Evolutionary conservation across 1,140 invertebrate genomes (phyloP), one percentile per base, ranked within the genome.

Genomic region (Stratiolaelaps scimitus): DNA sequence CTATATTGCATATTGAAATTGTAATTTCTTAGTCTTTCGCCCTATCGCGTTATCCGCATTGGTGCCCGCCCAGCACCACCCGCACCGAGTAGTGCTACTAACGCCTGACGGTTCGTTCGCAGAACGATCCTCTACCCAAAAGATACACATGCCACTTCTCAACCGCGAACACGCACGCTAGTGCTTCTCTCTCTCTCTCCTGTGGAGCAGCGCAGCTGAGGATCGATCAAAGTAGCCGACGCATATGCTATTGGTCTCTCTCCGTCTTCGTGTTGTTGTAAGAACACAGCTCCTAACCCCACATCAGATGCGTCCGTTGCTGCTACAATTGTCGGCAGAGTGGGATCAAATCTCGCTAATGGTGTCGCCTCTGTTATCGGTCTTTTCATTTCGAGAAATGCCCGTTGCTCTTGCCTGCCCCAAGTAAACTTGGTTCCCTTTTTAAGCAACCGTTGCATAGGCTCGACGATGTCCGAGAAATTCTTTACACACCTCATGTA

Each of bases 301-400:
- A 60, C 15, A 60, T 60, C 26, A 15, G 53, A 60, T 15, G 53
- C 53, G 53, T 60, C 53, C 15, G 15, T 60, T 26, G 53, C 53
- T 26, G 15, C 53, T n/a, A n/a, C n/a, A n/a, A 26, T 26, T 26
- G 34, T 60, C 23, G 26, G 13, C 26, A 26, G 17, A 5, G 17
- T 26, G 53, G 5, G 10, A 26, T 60, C 53, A 23, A 26, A 60
- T 2, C n/a, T 60, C 10, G 53, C 20, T 4, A 60, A 5, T 17
- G 53, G 53, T 23, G 26, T 10, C 2, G 53, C 17, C 10, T 60
- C 53, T 5, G 10, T 17, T 26, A 60, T 60, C 15, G 15, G 15
- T 60, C 20, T 10, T 23, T 60, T 60, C 23, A 60, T 17, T 15
- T 60, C 34, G 2, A 6, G 4, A 26, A 60, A 60, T 34, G 23